Evolutionary conservation across 2,888 invertebrate genomes (phyloP).

Genomic region (Synergus laeviventris): DNA sequence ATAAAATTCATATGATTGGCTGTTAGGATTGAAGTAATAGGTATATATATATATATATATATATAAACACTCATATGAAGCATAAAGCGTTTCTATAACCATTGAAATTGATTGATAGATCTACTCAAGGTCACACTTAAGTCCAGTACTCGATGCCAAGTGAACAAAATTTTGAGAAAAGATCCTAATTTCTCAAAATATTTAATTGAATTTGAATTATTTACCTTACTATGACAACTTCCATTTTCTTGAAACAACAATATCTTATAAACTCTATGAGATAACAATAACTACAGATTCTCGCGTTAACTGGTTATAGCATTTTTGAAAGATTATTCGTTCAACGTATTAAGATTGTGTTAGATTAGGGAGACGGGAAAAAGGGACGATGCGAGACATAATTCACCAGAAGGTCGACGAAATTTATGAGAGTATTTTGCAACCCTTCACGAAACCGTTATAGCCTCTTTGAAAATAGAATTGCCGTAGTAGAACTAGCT

Average conservation of each 20-base stretch:
- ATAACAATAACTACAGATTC: neutral
- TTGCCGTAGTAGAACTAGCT: neutral
- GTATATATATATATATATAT: no score
- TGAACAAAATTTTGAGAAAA: neutral
- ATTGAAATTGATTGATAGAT: neutral
- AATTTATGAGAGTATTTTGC: constrained; percentile 33
- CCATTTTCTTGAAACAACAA: neutral
- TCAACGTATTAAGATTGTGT: constrained; percentile 11
- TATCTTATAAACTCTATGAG: no score
- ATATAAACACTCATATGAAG: neutral
- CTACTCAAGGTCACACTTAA: constrained; percentile 14
- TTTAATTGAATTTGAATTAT: no score
- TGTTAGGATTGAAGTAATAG: neutral
- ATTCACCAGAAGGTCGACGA: constrained; percentile 5
- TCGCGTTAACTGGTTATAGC: neutral
- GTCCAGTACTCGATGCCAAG: neutral
- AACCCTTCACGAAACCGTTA: constrained; percentile 2
- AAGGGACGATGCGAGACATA: neutral
- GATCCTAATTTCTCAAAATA: no score
- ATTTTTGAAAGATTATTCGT: constrained; percentile 16
- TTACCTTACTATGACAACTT: neutral
- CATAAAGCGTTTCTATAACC: neutral
- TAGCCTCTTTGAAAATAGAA: constrained; percentile 7
- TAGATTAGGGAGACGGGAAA: constrained; percentile 7
- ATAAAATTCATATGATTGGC: no score